phyloP scores from a whole-genome alignment of 2,797 vertebrate species.

The Glyptemys insculpta region DNA sequence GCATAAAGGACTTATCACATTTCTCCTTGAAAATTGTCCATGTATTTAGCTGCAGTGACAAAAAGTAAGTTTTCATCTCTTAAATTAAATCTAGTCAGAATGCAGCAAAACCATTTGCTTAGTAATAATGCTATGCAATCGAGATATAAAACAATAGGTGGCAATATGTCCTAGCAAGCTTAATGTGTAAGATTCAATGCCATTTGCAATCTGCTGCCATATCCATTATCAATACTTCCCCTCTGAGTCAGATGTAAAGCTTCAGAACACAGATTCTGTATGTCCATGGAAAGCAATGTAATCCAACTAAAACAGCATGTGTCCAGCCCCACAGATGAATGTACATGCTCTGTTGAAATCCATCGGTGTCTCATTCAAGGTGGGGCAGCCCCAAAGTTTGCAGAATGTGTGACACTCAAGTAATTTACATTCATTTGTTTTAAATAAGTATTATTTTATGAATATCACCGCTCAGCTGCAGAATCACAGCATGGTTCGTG shows the following conservation, averaged over 20 bases:
- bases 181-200: constrained; percentile 38
- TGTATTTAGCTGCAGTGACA: neutral
- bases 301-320: constrained; percentile 43
- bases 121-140: constrained; percentile 56
- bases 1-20: rapidly evolving
- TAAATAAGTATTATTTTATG: neutral
- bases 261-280: constrained; percentile 23
- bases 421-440: neutral
- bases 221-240: constrained; percentile 72
- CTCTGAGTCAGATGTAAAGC: constrained; percentile 51
- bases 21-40: neutral
- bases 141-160: constrained; percentile 65
- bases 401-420: neutral
- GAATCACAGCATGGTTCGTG: neutral
- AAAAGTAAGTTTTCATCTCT: neutral
- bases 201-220: constrained; percentile 65
- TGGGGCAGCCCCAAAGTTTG: neutral
- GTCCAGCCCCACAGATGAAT: constrained; percentile 33
- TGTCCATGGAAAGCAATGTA: constrained; percentile 40
- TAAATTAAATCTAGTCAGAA: neutral
- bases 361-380: constrained; percentile 26
- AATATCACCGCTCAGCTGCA: neutral
- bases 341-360: neutral
- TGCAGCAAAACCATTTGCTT: constrained; percentile 1
- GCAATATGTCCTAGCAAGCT: constrained; percentile 68